Evolutionary conservation across 1,140 invertebrate genomes (phyloP).

Genomic region (Elysia chlorotica): DNA sequence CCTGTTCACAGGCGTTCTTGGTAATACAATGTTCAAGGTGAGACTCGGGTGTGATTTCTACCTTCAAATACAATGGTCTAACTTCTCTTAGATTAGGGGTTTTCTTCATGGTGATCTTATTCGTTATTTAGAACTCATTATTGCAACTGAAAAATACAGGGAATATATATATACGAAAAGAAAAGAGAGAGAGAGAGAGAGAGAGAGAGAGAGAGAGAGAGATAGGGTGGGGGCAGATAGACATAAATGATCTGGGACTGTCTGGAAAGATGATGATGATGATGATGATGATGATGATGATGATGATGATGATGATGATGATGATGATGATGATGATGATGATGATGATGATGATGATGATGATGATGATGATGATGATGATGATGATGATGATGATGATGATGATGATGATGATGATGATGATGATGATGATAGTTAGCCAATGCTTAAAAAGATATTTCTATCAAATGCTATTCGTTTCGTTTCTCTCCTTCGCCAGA

Average conservation of each 20-base stretch:
- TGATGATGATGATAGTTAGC: neutral
- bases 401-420: neutral
- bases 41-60: too few relatives aligned
- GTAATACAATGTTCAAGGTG: conserved; percentile 64
- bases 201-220: too few relatives aligned
- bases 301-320: neutral
- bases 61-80: neutral
- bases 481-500: neutral
- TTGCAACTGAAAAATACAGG: neutral
- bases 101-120: neutral
- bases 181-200: too few relatives aligned
- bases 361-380: neutral
- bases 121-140: neutral
- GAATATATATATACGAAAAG: too few relatives aligned
- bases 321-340: neutral
- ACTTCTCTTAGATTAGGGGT: neutral
- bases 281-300: neutral
- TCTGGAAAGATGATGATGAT: neutral
- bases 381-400: neutral
- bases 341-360: neutral
- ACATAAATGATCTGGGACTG: too few relatives aligned
- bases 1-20: conserved; percentile 67
- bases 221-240: too few relatives aligned
- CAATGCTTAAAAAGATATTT: neutral
- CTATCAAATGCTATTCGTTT: neutral